Percentiles rank a stretch among this genome's conserved stretches.
Conservation (phyloP, 2,113 vertebrate species). For the Engraulis encrasicolus region DNA sequence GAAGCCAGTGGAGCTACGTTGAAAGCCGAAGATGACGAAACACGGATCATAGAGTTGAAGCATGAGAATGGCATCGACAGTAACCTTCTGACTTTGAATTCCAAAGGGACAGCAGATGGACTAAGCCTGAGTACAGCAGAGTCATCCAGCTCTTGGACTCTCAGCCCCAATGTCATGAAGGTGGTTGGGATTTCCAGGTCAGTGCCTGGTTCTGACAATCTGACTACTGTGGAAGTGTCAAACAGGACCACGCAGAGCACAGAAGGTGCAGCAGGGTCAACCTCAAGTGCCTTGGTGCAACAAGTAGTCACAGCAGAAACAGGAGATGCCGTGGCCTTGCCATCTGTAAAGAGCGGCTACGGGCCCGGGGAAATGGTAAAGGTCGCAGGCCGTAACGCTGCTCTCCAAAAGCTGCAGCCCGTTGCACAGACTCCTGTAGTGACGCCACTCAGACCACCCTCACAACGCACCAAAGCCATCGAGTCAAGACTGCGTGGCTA, state of each 20-base stretch:
- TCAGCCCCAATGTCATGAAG: background rate
- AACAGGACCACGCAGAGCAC: background rate
- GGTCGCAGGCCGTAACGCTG: background rate
- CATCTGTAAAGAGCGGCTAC: background rate
- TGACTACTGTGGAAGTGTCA: background rate
- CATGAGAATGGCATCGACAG: background rate
- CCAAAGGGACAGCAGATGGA: background rate
- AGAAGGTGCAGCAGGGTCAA: background rate
- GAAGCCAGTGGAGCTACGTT: background rate
- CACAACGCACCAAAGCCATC: background rate
- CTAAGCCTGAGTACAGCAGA: background rate
- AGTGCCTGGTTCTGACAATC: background rate
- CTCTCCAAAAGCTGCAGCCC: background rate
- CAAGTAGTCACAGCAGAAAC: background rate
- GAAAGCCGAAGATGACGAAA: background rate
- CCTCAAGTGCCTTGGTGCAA: background rate
- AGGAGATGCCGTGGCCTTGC: background rate
- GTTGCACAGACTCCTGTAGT: background rate
- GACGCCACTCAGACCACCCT: background rate
- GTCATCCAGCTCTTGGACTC: background rate
- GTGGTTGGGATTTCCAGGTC: background rate
- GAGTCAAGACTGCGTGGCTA: background rate
- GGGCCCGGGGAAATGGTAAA: background rate
- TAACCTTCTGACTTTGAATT: background rate
- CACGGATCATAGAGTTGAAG: background rate